Percentiles rank a stretch among this genome's conserved stretches.
These are phyloP conservation scores for Camponotus floridanus DNA, from an alignment of 1,140 invertebrate species.

Conservation along the genomic window DNA sequence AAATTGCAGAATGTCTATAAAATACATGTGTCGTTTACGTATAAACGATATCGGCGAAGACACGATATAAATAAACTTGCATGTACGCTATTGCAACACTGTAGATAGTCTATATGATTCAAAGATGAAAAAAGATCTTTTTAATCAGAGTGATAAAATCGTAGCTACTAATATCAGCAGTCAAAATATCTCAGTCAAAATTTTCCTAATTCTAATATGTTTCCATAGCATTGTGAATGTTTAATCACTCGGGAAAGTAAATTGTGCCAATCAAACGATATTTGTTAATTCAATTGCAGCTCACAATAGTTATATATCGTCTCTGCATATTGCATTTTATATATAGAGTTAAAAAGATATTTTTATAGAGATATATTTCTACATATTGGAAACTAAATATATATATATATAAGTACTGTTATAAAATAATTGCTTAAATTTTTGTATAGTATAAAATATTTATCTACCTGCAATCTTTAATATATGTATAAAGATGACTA, in stretches of 20 bases:
- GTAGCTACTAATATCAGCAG: background rate
- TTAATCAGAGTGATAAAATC: conserved; percentile 19
- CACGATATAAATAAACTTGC: conserved; percentile 27
- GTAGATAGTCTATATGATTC: conserved; percentile 12
- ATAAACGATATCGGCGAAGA: conserved; percentile 23
- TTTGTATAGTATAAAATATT: background rate
- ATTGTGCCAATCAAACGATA: background rate
- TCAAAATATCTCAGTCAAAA: conserved; percentile 13
- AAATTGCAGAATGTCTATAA: conserved; percentile 37
- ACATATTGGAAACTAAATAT: background rate
- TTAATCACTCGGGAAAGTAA: background rate
- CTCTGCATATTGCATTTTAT: too few relatives aligned
- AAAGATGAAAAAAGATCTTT: conserved; percentile 5
- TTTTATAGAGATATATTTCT: too few relatives aligned
- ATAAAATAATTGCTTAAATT: background rate
- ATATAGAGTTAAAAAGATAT: too few relatives aligned
- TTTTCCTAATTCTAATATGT: conserved; percentile 2
- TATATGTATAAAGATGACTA: conserved; percentile 6
- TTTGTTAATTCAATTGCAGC: conserved; percentile 8
- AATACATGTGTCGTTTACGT: conserved; percentile 7
- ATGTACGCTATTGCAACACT: conserved; percentile 1
- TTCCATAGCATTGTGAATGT: background rate
- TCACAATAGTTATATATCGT: background rate
- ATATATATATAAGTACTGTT: conserved; percentile 12
- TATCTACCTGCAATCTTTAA: conserved; percentile 3